These are phyloP conservation scores for Amphipoea oculea DNA, from an alignment of 2,888 invertebrate species.

Conservation along the genomic window DNA sequence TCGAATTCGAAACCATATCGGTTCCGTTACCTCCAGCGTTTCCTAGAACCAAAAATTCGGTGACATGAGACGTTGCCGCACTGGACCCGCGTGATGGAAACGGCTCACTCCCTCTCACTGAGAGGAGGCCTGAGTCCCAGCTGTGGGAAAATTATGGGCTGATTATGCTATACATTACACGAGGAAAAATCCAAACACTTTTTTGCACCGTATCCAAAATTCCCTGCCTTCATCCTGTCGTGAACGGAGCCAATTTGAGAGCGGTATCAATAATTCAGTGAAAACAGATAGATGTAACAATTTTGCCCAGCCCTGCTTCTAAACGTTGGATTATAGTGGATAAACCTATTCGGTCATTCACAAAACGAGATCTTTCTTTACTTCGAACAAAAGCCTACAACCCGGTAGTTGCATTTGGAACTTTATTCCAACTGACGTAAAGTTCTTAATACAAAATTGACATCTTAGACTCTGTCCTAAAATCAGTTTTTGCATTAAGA, in stretches of 20 bases:
- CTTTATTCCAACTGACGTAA: not conserved
- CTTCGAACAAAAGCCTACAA: not conserved
- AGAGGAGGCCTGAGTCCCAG: too few relatives aligned
- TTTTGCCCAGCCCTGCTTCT: slow-evolving; percentile 68
- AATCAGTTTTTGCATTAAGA: not conserved
- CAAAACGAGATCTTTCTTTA: not conserved
- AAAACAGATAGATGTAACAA: slow-evolving; percentile 70
- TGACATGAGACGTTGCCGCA: too few relatives aligned
- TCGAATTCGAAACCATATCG: too few relatives aligned
- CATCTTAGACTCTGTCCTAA: not conserved
- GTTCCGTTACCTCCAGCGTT: too few relatives aligned
- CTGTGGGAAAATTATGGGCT: too few relatives aligned
- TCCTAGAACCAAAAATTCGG: too few relatives aligned
- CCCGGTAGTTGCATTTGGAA: not conserved
- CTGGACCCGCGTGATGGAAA: too few relatives aligned
- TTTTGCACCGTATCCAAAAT: slow-evolving; percentile 1
- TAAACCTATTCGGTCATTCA: not conserved
- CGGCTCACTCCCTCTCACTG: too few relatives aligned
- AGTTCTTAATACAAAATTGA: not conserved
- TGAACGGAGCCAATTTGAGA: slow-evolving; percentile 66
- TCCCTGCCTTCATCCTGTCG: not conserved
- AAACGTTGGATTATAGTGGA: slow-evolving; percentile 59
- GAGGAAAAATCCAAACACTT: not conserved
- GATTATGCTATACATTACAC: not conserved
- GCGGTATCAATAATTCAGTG: slow-evolving; percentile 74